Evolutionary conservation across 1,140 invertebrate genomes (phyloP).

Genomic region (Brachionus sp.): DNA sequence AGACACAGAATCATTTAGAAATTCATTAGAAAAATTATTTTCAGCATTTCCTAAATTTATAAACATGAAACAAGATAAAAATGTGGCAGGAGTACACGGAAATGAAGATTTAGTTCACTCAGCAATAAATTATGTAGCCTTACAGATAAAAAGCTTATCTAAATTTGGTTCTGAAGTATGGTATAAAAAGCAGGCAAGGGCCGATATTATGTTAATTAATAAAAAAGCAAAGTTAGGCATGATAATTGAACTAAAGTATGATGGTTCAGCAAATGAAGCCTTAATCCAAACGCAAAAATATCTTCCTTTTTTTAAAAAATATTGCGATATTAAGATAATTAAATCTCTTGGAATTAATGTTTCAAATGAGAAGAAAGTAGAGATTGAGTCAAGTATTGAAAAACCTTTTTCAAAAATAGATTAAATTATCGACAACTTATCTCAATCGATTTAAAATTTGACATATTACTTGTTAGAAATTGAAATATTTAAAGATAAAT

Average conservation of each 20-base stretch:
- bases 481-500: too few species aligned
- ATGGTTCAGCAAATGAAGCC: constrained; percentile 6
- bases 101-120: constrained; percentile 37
- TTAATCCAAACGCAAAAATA: constrained; percentile 31
- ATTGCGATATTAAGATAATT: constrained; percentile 20
- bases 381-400: background rate
- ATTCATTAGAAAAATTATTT: background rate
- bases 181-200: constrained; percentile 7
- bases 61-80: background rate
- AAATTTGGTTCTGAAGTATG: constrained; percentile 42
- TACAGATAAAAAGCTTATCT: constrained; percentile 32
- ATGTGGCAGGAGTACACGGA: background rate
- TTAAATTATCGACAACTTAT: too few species aligned
- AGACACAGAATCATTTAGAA: background rate
- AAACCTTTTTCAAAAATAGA: too few species aligned
- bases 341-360: constrained; percentile 30
- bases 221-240: constrained; percentile 34
- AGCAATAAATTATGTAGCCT: constrained; percentile 7
- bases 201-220: constrained; percentile 29
- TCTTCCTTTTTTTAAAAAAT: constrained; percentile 20
- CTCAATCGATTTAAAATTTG: too few species aligned
- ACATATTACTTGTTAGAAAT: too few species aligned
- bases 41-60: background rate
- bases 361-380: constrained; percentile 36
- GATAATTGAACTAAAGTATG: constrained; percentile 34